Base-by-base conservation (phyloP, 1,140 invertebrate species). In the Platorchestia sp. region DNA sequence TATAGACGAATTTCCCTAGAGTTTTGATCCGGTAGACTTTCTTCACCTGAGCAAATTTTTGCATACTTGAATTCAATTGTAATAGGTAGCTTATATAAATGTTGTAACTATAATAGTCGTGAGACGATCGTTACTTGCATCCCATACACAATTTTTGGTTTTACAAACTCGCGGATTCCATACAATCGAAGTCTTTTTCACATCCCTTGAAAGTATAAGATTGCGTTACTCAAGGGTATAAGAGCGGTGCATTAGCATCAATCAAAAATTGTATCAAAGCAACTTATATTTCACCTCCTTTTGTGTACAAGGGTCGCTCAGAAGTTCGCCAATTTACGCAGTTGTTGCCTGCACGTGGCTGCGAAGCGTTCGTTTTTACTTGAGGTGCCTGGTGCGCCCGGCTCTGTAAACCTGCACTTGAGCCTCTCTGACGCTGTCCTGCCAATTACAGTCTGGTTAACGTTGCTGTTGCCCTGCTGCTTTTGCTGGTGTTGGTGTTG, bases 361-460 rank as follows among this genome's bases (percentile, higher is more conserved):
- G 87, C 41, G n/a, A 6, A 27, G 41, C 41, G 6, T 89, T 89
- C 36, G 10, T 41, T 44, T 42, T 41, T 44, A 43, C 5, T 89
- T 42, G 14, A 5, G 41, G 5, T 5, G 27, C 41, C 43, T 89
- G 43, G 41, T 10, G 41, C 42, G 7, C 42, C 43, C 41, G 0
- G 41, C 87, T 42, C 14, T 89, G 87, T 89, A 6, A 44, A 89
- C 87, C 43, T 44, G 6, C 3, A 41, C 87, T 75, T 75, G 87
- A 89, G 41, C 14, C 36, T 27, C 27, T 22, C 87, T 89, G 87
- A 89, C 87, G 36, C 36, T 14, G 41, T 89, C 87, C 43, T 44
- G 43, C 87, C 87, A 89, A 89, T 89, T 89, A 89, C 41, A 89
- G 41, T 89, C 87, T 19, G 5, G 87, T 89, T 89, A 89, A 44